These are phyloP conservation scores for Pontoporia blainvillei DNA, from an alignment of 2,113 vertebrate species.

Conservation along the genomic window DNA sequence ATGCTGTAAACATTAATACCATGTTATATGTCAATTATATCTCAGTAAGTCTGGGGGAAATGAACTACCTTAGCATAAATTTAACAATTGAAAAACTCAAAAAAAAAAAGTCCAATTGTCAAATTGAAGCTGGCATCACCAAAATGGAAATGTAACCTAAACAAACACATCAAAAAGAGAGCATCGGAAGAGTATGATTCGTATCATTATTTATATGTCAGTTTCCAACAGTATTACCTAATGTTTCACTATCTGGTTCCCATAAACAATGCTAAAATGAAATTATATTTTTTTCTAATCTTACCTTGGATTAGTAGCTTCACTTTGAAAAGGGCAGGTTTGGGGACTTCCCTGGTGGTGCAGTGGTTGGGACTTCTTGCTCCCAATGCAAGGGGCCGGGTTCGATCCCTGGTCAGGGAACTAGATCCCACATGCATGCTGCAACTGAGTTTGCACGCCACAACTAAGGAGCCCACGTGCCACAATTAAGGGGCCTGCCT, in stretches of 20 bases:
- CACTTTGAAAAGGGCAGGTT: not conserved
- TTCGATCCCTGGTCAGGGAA: too few species aligned
- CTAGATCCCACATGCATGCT: too few species aligned
- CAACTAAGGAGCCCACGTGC: too few species aligned
- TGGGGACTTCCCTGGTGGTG: not conserved
- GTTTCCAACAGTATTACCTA: not conserved
- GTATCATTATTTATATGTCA: not conserved
- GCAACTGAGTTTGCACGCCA: too few species aligned
- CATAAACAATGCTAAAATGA: not conserved
- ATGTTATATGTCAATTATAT: not conserved
- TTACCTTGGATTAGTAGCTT: not conserved
- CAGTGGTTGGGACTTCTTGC: too few species aligned
- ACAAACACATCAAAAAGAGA: not conserved
- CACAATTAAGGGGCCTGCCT: too few species aligned
- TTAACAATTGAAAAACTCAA: not conserved
- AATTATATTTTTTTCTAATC: not conserved
- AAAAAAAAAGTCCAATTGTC: not conserved
- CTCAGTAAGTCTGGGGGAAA: not conserved
- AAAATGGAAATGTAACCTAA: not conserved
- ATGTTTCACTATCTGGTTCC: not conserved
- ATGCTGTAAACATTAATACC: not conserved
- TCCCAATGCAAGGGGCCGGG: too few species aligned
- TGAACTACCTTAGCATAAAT: not conserved
- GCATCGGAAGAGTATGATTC: not conserved
- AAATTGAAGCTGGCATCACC: not conserved